Base-by-base conservation (phyloP, 2,888 invertebrate genomes). In the Salticus scenicus region DNA sequence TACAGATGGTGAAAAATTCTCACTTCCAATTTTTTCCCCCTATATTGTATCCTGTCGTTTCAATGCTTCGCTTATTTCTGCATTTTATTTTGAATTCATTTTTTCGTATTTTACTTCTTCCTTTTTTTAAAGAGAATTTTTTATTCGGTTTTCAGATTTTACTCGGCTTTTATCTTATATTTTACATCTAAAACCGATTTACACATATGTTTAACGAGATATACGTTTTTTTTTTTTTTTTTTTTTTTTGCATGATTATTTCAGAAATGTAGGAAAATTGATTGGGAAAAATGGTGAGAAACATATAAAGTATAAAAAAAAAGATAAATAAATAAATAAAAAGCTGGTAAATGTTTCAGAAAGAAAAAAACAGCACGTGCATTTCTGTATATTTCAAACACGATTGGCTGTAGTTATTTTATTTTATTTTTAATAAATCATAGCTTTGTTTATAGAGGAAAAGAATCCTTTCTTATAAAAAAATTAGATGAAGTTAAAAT, bases 171-270 rank as follows among this genome's bases (percentile, higher is more conserved):
- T 77, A 72, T 83, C 73, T 83, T 77, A 83, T 83, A 77, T 57
- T 83, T 83, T 83, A 77, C 83, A 83, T 83, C 77, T 57, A 72
- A 76, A 83, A 83, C 77, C 83, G 83, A 83, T 83, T 83, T 83
- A 71, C 73, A 73, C 77, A 76, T n/a, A 83, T 67, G 83, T 67
- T 77, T 77, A 73, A 47, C 57, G 37, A 76, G 67, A 17, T 24
- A 70, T 17, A 64, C 75, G 75, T 41, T 71, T 67, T 37, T 57
- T n/a, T 30, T 51, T 47, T 67, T 51, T 47, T 14, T 27, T 24
- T 47, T 69, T 33, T 70, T 82, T 47, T 71, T 83, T 73, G 66
- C 67, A 76, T 66, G 67, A 57, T 67, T 83, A 83, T 77, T 83
- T 73, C 66, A 41, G 51, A 64, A 79, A 72, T 71, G 78, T 33